Conservation (phyloP, 2,888 invertebrate genomes). For the Zele albiditarsus region DNA sequence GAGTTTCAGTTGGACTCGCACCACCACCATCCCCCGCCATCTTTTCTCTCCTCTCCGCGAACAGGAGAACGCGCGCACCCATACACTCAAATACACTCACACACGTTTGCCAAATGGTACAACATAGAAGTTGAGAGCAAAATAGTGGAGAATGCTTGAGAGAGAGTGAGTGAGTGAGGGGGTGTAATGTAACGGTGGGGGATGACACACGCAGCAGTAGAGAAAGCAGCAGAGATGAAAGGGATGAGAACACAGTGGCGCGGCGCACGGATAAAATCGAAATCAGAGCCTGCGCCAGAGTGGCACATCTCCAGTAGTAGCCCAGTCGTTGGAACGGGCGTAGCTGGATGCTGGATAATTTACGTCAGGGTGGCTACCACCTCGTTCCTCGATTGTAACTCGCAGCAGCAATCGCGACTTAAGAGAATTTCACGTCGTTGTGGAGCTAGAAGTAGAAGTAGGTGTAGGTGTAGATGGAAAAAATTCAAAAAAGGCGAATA, state of each 20-base stretch:
- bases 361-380: conserved; percentile 55
- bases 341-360: conserved; percentile 68
- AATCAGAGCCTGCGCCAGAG: conserved; percentile 69
- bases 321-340: conserved; percentile 71
- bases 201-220: neutral
- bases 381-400: conserved; percentile 50
- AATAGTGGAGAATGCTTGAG: conserved; percentile 10
- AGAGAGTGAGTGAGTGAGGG: conserved; percentile 5
- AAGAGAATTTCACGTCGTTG: conserved; percentile 48
- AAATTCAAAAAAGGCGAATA: neutral
- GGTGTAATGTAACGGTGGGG: conserved; percentile 39
- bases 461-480: conserved; percentile 52
- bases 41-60: neutral
- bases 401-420: conserved; percentile 48
- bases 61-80: neutral
- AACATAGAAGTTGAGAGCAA: conserved; percentile 1
- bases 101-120: neutral
- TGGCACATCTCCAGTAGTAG: conserved; percentile 65
- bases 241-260: conserved; percentile 58
- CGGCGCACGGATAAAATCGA: conserved; percentile 62
- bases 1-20: neutral
- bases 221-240: conserved; percentile 5
- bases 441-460: conserved; percentile 51
- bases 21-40: neutral
- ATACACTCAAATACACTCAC: neutral